A percentile compares a stretch with the other conserved stretches of the same genome.
These are phyloP conservation scores for Alaudala cheleensis DNA, from an alignment of 2,113 vertebrate species.

Conservation along the genomic window DNA sequence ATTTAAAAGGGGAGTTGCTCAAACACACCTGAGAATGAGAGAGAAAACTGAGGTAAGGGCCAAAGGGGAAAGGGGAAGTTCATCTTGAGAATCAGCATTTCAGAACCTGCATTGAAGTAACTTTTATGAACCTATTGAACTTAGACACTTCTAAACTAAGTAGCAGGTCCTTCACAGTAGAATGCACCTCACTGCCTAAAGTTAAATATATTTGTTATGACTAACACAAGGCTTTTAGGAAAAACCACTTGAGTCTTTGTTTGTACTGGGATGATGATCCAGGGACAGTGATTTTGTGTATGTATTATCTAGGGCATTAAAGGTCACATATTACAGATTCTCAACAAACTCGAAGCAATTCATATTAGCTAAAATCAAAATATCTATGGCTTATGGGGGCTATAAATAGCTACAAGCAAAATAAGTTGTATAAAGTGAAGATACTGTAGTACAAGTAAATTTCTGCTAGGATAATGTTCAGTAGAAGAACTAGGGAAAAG, in stretches of 20 bases:
- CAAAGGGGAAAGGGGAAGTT: background rate
- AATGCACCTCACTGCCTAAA: background rate
- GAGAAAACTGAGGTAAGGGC: background rate
- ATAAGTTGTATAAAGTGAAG: background rate
- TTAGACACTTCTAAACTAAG: background rate
- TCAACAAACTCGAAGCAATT: background rate
- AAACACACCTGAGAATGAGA: background rate
- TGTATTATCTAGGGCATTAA: background rate
- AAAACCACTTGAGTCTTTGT: background rate
- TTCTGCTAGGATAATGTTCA: background rate
- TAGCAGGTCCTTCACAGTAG: background rate
- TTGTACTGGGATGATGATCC: background rate
- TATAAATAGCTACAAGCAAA: background rate
- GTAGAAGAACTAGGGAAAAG: background rate
- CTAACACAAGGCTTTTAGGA: background rate
- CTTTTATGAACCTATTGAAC: background rate
- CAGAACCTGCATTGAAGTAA: background rate
- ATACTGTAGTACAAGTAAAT: fast-evolving
- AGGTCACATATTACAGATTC: background rate
- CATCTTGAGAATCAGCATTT: background rate
- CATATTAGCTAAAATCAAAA: background rate
- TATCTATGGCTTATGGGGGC: background rate
- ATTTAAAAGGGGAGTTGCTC: background rate
- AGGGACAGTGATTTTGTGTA: background rate
- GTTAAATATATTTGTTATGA: conserved; percentile 25